Conservation (phyloP, 2,888 invertebrate species). For the Acrobasis consociella region DNA sequence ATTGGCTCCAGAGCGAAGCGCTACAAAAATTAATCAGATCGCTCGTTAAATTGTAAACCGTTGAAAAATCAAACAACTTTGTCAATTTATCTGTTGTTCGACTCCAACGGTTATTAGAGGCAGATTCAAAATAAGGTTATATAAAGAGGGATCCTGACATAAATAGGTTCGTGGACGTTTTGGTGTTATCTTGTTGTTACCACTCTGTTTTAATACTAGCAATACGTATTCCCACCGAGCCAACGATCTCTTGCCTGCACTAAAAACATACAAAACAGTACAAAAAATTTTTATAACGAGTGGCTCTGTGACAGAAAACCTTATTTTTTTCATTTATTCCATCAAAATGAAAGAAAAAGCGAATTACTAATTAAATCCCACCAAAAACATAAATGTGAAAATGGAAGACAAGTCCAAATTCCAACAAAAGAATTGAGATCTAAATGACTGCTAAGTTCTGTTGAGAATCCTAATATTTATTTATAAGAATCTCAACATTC, state of each 20-base stretch:
- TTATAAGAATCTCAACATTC: too few relatives aligned
- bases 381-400: too few relatives aligned
- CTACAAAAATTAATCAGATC: constrained; percentile 4
- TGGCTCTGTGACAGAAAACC: too few relatives aligned
- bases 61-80: constrained; percentile 8
- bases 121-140: constrained; percentile 17
- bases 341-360: too few relatives aligned
- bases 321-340: too few relatives aligned
- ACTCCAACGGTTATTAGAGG: constrained; percentile 10
- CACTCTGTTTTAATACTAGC: background rate
- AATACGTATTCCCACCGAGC: background rate
- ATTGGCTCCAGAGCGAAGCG: background rate
- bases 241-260: background rate
- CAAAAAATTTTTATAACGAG: background rate
- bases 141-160: constrained; percentile 1
- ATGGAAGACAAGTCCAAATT: too few relatives aligned
- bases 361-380: too few relatives aligned
- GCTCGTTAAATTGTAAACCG: constrained; percentile 10
- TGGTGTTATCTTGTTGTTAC: constrained; percentile 4
- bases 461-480: too few relatives aligned
- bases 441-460: too few relatives aligned
- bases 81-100: constrained; percentile 18
- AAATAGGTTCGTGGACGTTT: background rate
- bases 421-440: too few relatives aligned
- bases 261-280: background rate